Percentiles rank a stretch among this genome's conserved stretches.
These are phyloP conservation scores for Drosophila planitibia DNA, from an alignment of 2,888 invertebrate genomes.

Conservation along the genomic window DNA sequence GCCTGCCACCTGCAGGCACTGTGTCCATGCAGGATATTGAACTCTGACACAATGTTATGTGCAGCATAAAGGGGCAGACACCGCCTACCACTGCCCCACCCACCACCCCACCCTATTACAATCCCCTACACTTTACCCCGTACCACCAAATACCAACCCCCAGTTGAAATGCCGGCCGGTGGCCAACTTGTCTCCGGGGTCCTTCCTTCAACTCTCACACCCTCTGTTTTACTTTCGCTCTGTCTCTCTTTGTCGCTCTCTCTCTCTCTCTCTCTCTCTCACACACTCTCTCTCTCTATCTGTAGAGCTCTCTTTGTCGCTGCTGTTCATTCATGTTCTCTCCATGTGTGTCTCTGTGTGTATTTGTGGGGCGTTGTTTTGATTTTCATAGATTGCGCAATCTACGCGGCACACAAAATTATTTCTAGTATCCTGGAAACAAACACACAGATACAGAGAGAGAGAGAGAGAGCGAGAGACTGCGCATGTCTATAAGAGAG, in stretches of 20 bases:
- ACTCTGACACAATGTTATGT: slow-evolving; percentile 77
- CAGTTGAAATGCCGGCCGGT: slow-evolving; percentile 66
- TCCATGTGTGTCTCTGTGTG: slow-evolving; percentile 28
- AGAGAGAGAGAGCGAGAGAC: not conserved
- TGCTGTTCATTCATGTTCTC: slow-evolving; percentile 31
- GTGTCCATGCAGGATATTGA: slow-evolving; percentile 73
- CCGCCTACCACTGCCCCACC: not conserved
- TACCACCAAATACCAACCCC: not conserved
- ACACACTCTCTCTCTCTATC: not conserved
- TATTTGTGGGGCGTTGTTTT: slow-evolving; percentile 80
- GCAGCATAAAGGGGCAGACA: slow-evolving; percentile 33
- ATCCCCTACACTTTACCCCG: slow-evolving; percentile 1
- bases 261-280: not conserved
- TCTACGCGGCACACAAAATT: slow-evolving; percentile 53
- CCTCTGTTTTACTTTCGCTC: not conserved
- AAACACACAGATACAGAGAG: slow-evolving; percentile 16
- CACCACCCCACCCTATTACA: not conserved
- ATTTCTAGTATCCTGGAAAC: slow-evolving; percentile 43
- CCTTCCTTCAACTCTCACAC: not conserved
- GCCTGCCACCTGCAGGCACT: slow-evolving; percentile 52
- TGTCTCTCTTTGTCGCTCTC: not conserved
- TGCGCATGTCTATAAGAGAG: slow-evolving; percentile 2
- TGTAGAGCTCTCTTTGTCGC: not conserved
- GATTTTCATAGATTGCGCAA: slow-evolving; percentile 79
- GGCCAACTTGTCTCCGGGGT: slow-evolving; percentile 59